Conservation (phyloP, 2,113 vertebrate genomes). For the Leptodactylus fuscus region DNA sequence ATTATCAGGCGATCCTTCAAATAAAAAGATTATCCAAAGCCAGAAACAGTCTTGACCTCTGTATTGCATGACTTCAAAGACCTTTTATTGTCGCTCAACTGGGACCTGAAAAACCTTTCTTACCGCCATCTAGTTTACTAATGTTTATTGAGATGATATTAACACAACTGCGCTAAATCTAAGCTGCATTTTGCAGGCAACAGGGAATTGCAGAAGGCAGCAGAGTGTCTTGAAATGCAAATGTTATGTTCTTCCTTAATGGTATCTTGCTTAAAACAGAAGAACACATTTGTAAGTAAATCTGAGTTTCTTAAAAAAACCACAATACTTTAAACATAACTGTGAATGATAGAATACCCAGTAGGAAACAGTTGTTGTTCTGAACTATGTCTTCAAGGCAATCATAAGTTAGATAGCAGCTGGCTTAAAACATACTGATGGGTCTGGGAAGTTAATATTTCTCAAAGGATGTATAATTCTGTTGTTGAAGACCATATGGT, state of each 20-base stretch:
- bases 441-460: slow-evolving; percentile 49
- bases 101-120: neutral
- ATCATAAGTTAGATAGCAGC: slow-evolving; percentile 43
- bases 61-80: neutral
- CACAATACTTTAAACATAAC: slow-evolving; percentile 30
- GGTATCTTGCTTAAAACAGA: slow-evolving; percentile 1
- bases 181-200: neutral
- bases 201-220: neutral
- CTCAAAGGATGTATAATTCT: slow-evolving; percentile 53
- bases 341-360: slow-evolving; percentile 32
- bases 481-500: slow-evolving; percentile 42
- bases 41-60: neutral
- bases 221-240: neutral
- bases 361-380: slow-evolving; percentile 50
- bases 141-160: slow-evolving; percentile 11
- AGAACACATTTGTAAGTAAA: slow-evolving; percentile 24
- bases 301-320: slow-evolving; percentile 21
- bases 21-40: neutral
- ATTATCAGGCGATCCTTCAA: neutral
- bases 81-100: neutral
- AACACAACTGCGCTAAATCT: neutral
- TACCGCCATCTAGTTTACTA: neutral
- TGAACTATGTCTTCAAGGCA: slow-evolving; percentile 47
- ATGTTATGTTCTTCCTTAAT: slow-evolving; percentile 29
- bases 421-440: slow-evolving; percentile 52